A percentile compares a stretch with the other conserved stretches of the same genome.
These are phyloP conservation scores for Ectemnius cavifrons DNA, from an alignment of 2,888 invertebrate genomes.

Conservation along the genomic window DNA sequence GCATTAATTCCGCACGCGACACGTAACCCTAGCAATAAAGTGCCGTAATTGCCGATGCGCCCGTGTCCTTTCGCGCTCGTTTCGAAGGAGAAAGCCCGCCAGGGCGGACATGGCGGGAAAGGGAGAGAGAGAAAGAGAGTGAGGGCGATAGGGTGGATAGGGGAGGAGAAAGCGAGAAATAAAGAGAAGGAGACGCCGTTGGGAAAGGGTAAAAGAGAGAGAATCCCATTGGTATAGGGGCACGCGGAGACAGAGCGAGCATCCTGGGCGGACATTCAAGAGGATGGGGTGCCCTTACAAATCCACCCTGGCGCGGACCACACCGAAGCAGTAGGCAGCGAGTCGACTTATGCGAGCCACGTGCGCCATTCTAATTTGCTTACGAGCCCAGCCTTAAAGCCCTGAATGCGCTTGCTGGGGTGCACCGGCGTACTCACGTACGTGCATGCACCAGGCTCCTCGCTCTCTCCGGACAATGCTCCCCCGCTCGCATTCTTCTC, in stretches of 20 bases:
- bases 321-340: slow-evolving; percentile 61
- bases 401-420: slow-evolving; percentile 58
- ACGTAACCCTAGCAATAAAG: slow-evolving; percentile 72
- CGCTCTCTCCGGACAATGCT: slow-evolving; percentile 50
- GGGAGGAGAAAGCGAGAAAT: slow-evolving; percentile 23
- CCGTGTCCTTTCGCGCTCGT: slow-evolving; percentile 53
- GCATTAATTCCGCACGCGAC: slow-evolving; percentile 70
- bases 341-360: slow-evolving; percentile 72
- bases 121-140: slow-evolving; percentile 6
- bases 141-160: slow-evolving; percentile 33
- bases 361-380: slow-evolving; percentile 74
- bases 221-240: slow-evolving; percentile 39
- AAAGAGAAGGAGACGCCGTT: slow-evolving; percentile 10
- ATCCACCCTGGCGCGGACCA: slow-evolving; percentile 61
- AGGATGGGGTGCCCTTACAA: slow-evolving; percentile 61
- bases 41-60: slow-evolving; percentile 72
- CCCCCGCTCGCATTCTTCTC: slow-evolving; percentile 36
- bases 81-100: background rate
- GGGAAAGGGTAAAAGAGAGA: slow-evolving; percentile 32
- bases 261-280: slow-evolving; percentile 12
- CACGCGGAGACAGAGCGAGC: slow-evolving; percentile 15
- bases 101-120: slow-evolving; percentile 37
- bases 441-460: slow-evolving; percentile 47
- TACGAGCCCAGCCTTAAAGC: slow-evolving; percentile 66
- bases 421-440: slow-evolving; percentile 35